These are phyloP conservation scores for Lipophrys pholis DNA, from an alignment of 2,113 vertebrate species.

Conservation along the genomic window DNA sequence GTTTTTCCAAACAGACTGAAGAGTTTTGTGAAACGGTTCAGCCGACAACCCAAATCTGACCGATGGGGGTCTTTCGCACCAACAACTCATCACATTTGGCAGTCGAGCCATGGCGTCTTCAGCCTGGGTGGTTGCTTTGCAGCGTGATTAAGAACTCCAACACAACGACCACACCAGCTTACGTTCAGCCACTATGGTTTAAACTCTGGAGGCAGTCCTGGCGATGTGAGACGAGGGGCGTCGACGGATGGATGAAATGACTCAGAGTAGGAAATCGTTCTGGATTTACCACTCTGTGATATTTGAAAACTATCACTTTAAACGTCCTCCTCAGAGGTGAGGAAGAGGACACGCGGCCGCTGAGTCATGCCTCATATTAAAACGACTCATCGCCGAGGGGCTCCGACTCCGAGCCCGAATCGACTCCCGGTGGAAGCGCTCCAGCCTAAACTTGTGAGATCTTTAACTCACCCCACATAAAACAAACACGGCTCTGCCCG, in stretches of 20 bases:
- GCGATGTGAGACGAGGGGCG: slow-evolving; percentile 7
- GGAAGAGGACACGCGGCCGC: background rate
- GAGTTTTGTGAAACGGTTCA: too few species aligned
- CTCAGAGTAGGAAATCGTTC: background rate
- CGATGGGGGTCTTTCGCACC: too few species aligned
- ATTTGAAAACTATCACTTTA: background rate
- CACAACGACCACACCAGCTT: slow-evolving; percentile 46
- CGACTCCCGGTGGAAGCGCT: slow-evolving; percentile 39
- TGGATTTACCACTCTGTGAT: background rate
- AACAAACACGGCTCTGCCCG: slow-evolving; percentile 32
- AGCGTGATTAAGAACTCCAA: slow-evolving; percentile 51
- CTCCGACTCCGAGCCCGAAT: slow-evolving; percentile 23
- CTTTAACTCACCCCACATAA: slow-evolving; percentile 30
- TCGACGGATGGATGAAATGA: slow-evolving; percentile 5
- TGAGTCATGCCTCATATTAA: slow-evolving; percentile 6
- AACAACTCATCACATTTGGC: too few species aligned
- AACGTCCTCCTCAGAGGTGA: slow-evolving; percentile 4
- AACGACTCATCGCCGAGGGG: too few species aligned
- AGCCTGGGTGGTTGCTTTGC: slow-evolving; percentile 28
- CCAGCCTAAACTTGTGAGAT: slow-evolving; percentile 50
- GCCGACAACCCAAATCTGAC: background rate
- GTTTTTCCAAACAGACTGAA: too few species aligned
- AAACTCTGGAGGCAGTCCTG: slow-evolving; percentile 1
- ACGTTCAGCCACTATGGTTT: slow-evolving; percentile 54
- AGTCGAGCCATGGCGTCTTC: slow-evolving; percentile 14